Evolutionary conservation across 53 echinoderm and acorn worm species (phyloP).

Genomic region (Apostichopus leukothele): DNA sequence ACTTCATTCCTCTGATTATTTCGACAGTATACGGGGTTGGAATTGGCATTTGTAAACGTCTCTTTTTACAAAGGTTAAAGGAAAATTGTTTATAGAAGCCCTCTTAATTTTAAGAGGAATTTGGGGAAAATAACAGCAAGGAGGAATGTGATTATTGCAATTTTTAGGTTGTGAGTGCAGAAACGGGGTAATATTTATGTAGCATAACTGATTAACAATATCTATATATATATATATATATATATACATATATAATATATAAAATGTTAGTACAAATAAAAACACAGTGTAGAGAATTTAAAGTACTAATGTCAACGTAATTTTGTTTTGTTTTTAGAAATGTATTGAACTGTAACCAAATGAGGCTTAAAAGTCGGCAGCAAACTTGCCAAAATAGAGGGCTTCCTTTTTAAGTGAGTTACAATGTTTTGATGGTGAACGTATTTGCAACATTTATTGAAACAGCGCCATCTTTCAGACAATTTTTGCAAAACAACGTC

Average conservation of each 20-base stretch:
- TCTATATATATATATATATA: too few species aligned
- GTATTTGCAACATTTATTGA: conserved; percentile 8
- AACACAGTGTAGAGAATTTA: too few species aligned
- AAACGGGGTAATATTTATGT: too few species aligned
- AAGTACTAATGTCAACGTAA: too few species aligned
- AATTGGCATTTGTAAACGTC: not conserved
- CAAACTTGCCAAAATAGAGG: not conserved
- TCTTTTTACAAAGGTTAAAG: not conserved
- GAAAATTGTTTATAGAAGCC: conserved; percentile 27
- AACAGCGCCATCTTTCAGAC: conserved; percentile 9
- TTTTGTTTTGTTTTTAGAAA: too few species aligned
- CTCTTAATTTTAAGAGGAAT: conserved; percentile 2
- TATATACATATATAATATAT: too few species aligned
- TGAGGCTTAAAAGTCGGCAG: not conserved
- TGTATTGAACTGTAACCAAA: not conserved
- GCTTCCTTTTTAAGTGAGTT: not conserved
- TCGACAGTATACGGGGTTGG: not conserved
- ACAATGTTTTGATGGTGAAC: not conserved
- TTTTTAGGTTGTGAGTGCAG: too few species aligned
- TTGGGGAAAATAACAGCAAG: not conserved
- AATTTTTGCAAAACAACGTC: not conserved
- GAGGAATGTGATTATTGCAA: too few species aligned
- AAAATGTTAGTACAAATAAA: too few species aligned
- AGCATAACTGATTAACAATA: too few species aligned
- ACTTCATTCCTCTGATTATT: conserved; percentile 26